Base-by-base conservation (phyloP, 1,140 invertebrate genomes). In the Drosophila pseudoananassae region DNA sequence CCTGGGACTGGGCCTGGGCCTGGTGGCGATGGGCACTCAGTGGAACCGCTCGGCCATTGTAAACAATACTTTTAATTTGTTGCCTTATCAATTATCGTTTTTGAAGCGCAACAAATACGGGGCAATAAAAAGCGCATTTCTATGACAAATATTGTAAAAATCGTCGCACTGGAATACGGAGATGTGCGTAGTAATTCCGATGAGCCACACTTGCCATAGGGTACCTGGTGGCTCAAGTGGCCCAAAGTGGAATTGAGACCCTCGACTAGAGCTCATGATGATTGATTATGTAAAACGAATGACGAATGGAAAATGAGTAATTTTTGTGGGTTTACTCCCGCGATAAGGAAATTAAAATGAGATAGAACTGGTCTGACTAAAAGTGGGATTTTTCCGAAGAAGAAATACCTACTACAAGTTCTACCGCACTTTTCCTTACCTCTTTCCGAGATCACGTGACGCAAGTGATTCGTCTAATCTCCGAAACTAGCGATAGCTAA, bases 41-140 rank as follows among this genome's bases (percentile, higher is more conserved):
- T 59, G 71, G 54, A 64, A 64, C 69, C 56, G 64, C 52, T 78
- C 53, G 70, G 58, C 45, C 71, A 55, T 68, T 76, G 71, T 75
- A 78, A 78, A 78, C 43, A 78, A 70, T 70, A 79, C 54, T 63
- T 76, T 73, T 64, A 82, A 69, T 77, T 77, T 73, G 63, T 78
- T 78, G 57, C 75, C 76, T 84, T 84, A 84, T 84, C 80, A 72
- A 75, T 69, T 76, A 68, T 50, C 47, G 56, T 36, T 45, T 31
- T 45, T 20, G 15, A 60, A 52, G 63, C 29, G 23, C 56, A 20
- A 9, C 14, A 40, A 60, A 36, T 27, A 15, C 49, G 43, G 40
- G 31, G 43, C 51, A 55, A 69, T 71, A 77, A 59, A 58, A 51
- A 27, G 17, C 36, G n/a, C 53, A 45, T 33, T 31, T 25, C 50